phyloP scores from a whole-genome alignment of 2,888 invertebrate species.

The Hydropsyche betteni region DNA sequence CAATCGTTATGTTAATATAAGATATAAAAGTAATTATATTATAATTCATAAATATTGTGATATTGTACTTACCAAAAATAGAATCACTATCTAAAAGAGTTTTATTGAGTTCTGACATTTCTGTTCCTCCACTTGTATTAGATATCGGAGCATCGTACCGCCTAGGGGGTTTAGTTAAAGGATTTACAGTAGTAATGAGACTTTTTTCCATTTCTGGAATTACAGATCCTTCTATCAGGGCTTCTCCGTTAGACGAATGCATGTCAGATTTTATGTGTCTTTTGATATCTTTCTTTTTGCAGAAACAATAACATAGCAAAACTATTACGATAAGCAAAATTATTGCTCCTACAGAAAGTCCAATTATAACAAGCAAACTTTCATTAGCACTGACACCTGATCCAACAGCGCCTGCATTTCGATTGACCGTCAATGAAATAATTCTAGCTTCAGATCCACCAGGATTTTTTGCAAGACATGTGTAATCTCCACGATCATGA shows the following conservation, averaged over 20 bases:
- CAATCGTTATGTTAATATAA: neutral
- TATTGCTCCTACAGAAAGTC: slow-evolving; percentile 62
- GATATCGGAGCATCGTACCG: slow-evolving; percentile 78
- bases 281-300: slow-evolving; percentile 64
- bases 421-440: slow-evolving; percentile 69
- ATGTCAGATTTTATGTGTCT: slow-evolving; percentile 69
- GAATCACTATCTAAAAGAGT: slow-evolving; percentile 84
- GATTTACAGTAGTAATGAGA: slow-evolving; percentile 83
- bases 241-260: slow-evolving; percentile 72
- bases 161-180: slow-evolving; percentile 83
- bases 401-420: slow-evolving; percentile 57
- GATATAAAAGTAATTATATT: slow-evolving; percentile 14
- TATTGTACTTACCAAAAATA: slow-evolving; percentile 73
- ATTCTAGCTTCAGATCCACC: slow-evolving; percentile 83
- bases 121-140: slow-evolving; percentile 77
- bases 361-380: slow-evolving; percentile 67
- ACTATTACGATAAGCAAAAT: slow-evolving; percentile 62
- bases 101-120: slow-evolving; percentile 83
- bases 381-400: slow-evolving; percentile 63
- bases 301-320: slow-evolving; percentile 69
- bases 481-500: slow-evolving; percentile 77
- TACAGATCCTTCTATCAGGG: slow-evolving; percentile 78
- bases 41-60: slow-evolving; percentile 54
- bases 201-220: slow-evolving; percentile 87
- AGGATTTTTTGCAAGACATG: slow-evolving; percentile 82